phyloP scores from a whole-genome alignment of 2,888 invertebrate genomes.

The Camptogramma bilineatum region DNA sequence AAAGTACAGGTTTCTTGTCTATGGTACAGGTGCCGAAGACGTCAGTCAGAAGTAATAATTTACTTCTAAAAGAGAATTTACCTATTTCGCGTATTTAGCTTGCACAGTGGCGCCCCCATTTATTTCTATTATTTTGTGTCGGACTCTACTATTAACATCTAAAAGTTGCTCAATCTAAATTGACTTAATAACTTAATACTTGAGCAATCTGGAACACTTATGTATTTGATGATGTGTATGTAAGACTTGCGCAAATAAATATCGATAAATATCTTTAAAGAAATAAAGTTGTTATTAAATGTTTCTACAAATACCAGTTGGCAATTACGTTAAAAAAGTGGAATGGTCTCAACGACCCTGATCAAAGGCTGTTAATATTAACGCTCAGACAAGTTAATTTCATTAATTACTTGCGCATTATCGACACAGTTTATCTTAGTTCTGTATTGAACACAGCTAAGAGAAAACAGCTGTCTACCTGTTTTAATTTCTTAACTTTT shows the following conservation, averaged over 20 bases:
- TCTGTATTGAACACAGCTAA: constrained; percentile 8
- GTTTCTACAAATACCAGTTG: not conserved
- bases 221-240: not conserved
- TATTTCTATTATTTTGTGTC: too few relatives aligned
- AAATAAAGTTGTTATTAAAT: constrained; percentile 3
- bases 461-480: constrained; percentile 2
- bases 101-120: too few relatives aligned
- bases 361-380: constrained; percentile 37
- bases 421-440: constrained; percentile 50
- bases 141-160: too few relatives aligned
- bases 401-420: constrained; percentile 36
- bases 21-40: too few relatives aligned
- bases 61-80: too few relatives aligned
- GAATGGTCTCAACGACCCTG: constrained; percentile 16
- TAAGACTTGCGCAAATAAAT: not conserved
- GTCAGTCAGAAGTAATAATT: too few relatives aligned
- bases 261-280: not conserved
- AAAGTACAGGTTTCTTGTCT: too few relatives aligned
- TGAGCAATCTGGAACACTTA: not conserved
- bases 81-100: too few relatives aligned
- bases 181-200: too few relatives aligned
- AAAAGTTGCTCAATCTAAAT: too few relatives aligned
- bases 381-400: constrained; percentile 41
- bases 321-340: constrained; percentile 21
- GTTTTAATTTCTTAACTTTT: too few relatives aligned